These are phyloP conservation scores for Teleiodes luculella DNA, from an alignment of 2,888 invertebrate genomes.

Conservation along the genomic window DNA sequence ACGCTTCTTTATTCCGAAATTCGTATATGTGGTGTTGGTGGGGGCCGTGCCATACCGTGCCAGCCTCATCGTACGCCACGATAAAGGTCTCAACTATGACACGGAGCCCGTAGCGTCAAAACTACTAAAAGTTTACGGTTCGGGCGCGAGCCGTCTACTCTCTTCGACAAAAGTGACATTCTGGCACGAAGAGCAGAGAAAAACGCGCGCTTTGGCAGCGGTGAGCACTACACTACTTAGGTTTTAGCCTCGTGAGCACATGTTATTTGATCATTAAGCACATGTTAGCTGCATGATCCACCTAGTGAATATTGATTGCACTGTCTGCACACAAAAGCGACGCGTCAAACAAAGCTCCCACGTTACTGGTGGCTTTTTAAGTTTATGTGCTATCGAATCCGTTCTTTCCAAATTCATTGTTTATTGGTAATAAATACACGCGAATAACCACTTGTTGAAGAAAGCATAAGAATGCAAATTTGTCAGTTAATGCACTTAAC, in stretches of 20 bases:
- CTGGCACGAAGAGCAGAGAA: slow-evolving; percentile 46
- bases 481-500: background rate
- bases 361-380: background rate
- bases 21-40: slow-evolving; percentile 62
- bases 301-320: background rate
- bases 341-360: background rate
- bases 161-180: slow-evolving; percentile 15
- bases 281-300: too few relatives aligned
- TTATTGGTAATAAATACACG: background rate
- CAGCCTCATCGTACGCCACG: slow-evolving; percentile 57
- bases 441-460: slow-evolving; percentile 1
- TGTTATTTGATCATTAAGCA: too few relatives aligned
- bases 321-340: background rate
- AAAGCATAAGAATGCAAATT: background rate
- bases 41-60: slow-evolving; percentile 72
- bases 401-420: background rate
- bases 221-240: too few relatives aligned
- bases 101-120: slow-evolving; percentile 67
- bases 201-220: slow-evolving; percentile 39
- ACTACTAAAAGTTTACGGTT: slow-evolving; percentile 62
- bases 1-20: slow-evolving; percentile 53
- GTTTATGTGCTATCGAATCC: background rate
- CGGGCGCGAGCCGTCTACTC: slow-evolving; percentile 39
- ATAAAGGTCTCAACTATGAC: slow-evolving; percentile 68
- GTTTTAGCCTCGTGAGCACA: too few relatives aligned